phyloP scores from a whole-genome alignment of 2,113 vertebrate species.

The Gambusia affinis region DNA sequence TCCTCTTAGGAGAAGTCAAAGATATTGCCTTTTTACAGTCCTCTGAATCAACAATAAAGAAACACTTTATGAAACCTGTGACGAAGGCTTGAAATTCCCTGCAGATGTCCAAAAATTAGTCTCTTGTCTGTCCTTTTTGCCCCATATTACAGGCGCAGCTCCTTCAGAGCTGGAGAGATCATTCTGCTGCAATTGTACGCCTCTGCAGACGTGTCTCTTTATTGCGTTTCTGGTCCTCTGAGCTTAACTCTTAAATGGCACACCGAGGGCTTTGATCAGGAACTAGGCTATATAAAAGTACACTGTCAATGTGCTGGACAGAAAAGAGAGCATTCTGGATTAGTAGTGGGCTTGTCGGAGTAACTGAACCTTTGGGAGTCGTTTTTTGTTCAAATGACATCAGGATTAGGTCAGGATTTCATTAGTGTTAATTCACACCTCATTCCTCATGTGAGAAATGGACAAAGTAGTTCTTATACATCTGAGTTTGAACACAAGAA shows the following conservation, averaged over 20 bases:
- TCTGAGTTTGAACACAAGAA: conserved; percentile 11
- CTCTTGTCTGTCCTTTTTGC: conserved; percentile 4
- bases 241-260: conserved; percentile 31
- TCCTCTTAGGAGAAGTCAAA: conserved; percentile 4
- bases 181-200: conserved; percentile 31
- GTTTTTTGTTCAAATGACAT: conserved; percentile 34
- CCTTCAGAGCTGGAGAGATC: conserved; percentile 26
- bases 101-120: conserved; percentile 6
- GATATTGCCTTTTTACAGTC: conserved; percentile 20
- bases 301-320: conserved; percentile 36
- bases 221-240: conserved; percentile 29
- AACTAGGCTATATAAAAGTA: conserved; percentile 24
- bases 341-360: conserved; percentile 27
- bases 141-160: conserved; percentile 13
- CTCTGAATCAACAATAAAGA: conserved; percentile 1
- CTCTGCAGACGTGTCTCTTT: conserved; percentile 37
- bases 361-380: background rate
- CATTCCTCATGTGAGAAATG: conserved; percentile 3
- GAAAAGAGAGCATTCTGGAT: conserved; percentile 34
- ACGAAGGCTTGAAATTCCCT: conserved; percentile 14
- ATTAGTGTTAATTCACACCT: conserved; percentile 24
- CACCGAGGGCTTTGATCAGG: conserved; percentile 58
- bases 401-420: conserved; percentile 47
- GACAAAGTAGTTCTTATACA: background rate
- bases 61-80: background rate